Base-by-base conservation (phyloP, 2,113 vertebrate genomes). In the Galeopterus variegatus region DNA sequence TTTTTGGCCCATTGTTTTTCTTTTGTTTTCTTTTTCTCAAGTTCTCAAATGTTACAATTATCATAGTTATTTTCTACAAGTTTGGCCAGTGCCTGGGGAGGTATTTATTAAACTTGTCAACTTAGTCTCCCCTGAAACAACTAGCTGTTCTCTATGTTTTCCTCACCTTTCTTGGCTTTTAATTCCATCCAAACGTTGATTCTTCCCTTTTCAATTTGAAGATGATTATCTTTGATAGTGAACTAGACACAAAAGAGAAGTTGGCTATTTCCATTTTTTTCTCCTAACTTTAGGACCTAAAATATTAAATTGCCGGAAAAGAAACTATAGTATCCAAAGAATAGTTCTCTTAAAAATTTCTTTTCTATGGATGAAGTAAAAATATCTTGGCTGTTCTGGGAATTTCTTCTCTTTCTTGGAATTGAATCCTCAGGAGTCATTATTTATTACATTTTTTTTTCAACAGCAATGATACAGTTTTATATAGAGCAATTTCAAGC, bases 401-500 rank as follows among this genome's bases (percentile, higher is more conserved):
- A 97, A 72, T 80, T 81, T 91, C n/a, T 62, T 86, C 45, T 93
- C 62, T 82, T 13, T 85, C 56, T 95, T 88, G 24, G n/a, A 96
- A 73, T n/a, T 50, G 17, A 90, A 85, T 92, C 23, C 72, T 93
- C 62, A n/a, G 52, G 76, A 93, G 67, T 97, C 81, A 94, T 84
- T 62, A 79, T 36, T 81, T 92, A 80, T 83, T 94, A 52, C 64
- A 76, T 94, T 93, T 94, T 95, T 94, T 95, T 94, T 54, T 96
- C 54, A 96, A n/a, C 58, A 91, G 65, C 48, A 89, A 60, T 33
- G 15, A 76, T 83, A 90, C 24, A 31, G 31, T 85, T 91, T 93
- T 94, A 94, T 87, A 89, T 56, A 91, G n/a, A 90, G 50, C 15
- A 62, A 85, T 93, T 88, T 93, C 36, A 60, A 93, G 90, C 84